Percentiles rank a stretch among this genome's conserved stretches.
Conservation (phyloP, 2,113 vertebrate species). For the Labeo catla region DNA sequence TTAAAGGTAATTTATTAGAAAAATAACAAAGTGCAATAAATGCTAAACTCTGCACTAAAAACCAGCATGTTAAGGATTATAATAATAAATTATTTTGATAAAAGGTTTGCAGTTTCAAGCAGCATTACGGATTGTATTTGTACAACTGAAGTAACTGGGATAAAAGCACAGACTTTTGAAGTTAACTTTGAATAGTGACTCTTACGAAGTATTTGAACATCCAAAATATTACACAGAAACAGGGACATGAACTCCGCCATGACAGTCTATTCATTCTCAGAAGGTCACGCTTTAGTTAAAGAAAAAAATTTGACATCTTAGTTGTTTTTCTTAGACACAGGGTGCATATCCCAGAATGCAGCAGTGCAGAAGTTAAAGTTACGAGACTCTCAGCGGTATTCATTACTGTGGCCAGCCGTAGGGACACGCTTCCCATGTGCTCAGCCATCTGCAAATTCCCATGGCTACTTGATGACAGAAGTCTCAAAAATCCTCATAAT, state of each 20-base stretch:
- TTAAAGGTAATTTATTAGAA: background rate
- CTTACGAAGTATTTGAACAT: background rate
- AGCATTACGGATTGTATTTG: too few relatives aligned
- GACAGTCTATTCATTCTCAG: background rate
- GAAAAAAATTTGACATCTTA: background rate
- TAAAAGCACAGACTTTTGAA: too few relatives aligned
- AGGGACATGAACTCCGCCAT: background rate
- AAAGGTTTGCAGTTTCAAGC: too few relatives aligned
- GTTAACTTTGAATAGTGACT: background rate
- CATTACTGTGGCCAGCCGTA: constrained; percentile 69
- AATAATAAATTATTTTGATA: too few relatives aligned
- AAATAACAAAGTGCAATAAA: background rate
- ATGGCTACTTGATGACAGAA: constrained; percentile 59
- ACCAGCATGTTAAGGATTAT: too few relatives aligned
- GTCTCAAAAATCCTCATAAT: constrained; percentile 51
- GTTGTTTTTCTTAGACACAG: constrained; percentile 15
- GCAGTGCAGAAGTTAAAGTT: constrained; percentile 8
- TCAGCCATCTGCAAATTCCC: constrained; percentile 70
- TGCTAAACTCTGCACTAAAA: background rate
- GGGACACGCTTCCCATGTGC: constrained; percentile 67
- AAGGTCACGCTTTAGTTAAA: background rate
- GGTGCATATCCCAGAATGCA: constrained; percentile 36
- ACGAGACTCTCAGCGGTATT: constrained; percentile 67
- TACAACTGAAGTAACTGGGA: too few relatives aligned
- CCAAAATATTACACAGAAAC: background rate